Conservation (phyloP, 1,140 invertebrate species). For the Acromyrmex echinatior region DNA sequence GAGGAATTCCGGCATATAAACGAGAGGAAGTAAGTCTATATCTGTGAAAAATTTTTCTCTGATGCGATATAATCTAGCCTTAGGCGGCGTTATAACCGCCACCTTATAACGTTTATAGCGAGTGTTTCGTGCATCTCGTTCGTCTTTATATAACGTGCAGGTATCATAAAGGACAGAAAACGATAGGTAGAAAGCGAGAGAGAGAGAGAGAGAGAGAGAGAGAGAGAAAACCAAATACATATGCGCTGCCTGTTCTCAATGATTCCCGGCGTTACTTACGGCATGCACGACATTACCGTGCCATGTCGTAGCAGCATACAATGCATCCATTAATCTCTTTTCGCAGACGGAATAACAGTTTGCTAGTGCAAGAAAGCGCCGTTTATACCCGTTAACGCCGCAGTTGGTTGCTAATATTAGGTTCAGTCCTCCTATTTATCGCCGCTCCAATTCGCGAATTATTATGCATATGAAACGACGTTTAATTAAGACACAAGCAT, state of each 20-base stretch:
- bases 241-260: slow-evolving; percentile 56
- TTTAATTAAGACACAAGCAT: neutral
- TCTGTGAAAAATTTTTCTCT: slow-evolving; percentile 9
- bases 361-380: slow-evolving; percentile 51
- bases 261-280: slow-evolving; percentile 49
- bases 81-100: neutral
- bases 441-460: neutral
- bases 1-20: neutral
- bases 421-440: slow-evolving; percentile 18
- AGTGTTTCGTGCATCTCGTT: neutral
- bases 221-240: slow-evolving; percentile 32
- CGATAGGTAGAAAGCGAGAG: neutral
- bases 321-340: slow-evolving; percentile 58
- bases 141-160: slow-evolving; percentile 20
- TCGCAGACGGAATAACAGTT: slow-evolving; percentile 48
- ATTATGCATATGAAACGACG: neutral
- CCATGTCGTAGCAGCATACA: slow-evolving; percentile 52
- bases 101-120: slow-evolving; percentile 26
- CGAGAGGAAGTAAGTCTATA: slow-evolving; percentile 3
- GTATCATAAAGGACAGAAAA: slow-evolving; percentile 32
- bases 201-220: slow-evolving; percentile 6
- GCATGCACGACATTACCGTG: slow-evolving; percentile 58
- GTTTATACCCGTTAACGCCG: slow-evolving; percentile 42
- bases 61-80: slow-evolving; percentile 9
- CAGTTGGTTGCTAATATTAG: slow-evolving; percentile 38